Conservation (phyloP, 2,113 vertebrate genomes). For the Percopsis transmontana region DNA sequence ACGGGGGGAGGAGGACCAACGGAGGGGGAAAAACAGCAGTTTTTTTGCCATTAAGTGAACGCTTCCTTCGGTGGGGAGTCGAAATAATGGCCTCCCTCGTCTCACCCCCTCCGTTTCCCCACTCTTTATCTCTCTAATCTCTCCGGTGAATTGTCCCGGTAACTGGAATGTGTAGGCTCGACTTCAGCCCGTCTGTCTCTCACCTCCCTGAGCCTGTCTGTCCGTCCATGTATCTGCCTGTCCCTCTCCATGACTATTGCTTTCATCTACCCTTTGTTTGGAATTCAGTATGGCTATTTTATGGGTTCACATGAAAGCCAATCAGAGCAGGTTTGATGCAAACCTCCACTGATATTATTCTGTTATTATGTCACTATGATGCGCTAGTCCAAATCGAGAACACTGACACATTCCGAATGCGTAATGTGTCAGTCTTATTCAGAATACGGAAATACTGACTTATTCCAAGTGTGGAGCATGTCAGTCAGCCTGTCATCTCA, state of each 20-base stretch:
- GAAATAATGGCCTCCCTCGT: slow-evolving; percentile 43
- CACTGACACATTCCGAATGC: background rate
- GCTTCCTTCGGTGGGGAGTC: slow-evolving; percentile 11
- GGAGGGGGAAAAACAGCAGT: slow-evolving; percentile 12
- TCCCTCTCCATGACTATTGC: background rate
- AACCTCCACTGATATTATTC: too few species aligned
- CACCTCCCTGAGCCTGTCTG: background rate
- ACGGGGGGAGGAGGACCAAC: slow-evolving; percentile 12
- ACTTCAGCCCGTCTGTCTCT: background rate
- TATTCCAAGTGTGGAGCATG: too few species aligned
- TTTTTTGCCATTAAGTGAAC: slow-evolving; percentile 23
- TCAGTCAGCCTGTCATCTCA: background rate
- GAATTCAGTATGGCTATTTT: too few species aligned
- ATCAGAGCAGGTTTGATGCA: too few species aligned
- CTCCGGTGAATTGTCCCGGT: background rate
- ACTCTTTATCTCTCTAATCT: too few species aligned
- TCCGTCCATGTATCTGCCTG: too few species aligned
- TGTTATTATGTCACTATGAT: too few species aligned
- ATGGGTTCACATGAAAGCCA: too few species aligned
- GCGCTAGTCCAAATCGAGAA: background rate
- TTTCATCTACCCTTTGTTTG: background rate
- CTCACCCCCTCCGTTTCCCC: slow-evolving; percentile 10
- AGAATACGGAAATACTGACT: too few species aligned
- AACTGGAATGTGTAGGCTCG: too few species aligned
- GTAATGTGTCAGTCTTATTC: background rate